Conservation (phyloP, 1,140 invertebrate species). For the Theocolax elegans region DNA sequence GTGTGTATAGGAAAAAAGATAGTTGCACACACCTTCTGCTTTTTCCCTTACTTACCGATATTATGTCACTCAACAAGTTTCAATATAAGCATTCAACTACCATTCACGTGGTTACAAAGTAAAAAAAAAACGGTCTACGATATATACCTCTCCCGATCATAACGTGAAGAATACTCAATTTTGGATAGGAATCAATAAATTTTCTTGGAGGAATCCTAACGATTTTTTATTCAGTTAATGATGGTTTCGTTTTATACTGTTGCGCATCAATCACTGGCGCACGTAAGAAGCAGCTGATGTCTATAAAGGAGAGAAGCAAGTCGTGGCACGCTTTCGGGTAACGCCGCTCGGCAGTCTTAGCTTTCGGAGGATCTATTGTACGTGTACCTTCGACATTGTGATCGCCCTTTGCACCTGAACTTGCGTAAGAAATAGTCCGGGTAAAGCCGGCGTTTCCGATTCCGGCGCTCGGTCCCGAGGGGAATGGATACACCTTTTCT, state of each 20-base stretch:
- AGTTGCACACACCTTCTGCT: no score
- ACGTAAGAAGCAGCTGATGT: background rate
- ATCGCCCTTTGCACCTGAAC: conserved; percentile 38
- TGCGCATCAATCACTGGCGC: conserved; percentile 13
- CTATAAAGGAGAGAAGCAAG: background rate
- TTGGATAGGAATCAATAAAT: background rate
- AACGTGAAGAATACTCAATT: no score
- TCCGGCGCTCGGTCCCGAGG: conserved; percentile 6
- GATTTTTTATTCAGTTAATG: conserved; percentile 22
- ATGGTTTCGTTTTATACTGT: conserved; percentile 24
- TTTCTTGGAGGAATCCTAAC: no score
- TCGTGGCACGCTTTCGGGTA: conserved; percentile 27
- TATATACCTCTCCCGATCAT: no score
- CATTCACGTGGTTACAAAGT: no score
- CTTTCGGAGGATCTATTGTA: conserved; percentile 11
- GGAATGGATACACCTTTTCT: conserved; percentile 1
- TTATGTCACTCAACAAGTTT: no score
- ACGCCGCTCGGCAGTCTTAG: conserved; percentile 3
- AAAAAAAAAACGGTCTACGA: no score
- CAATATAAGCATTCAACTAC: no score
- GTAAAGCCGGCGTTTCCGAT: conserved; percentile 32
- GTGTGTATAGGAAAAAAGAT: no score
- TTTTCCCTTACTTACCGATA: no score
- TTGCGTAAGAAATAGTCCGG: background rate
- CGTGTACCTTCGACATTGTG: conserved; percentile 32